Evolutionary conservation across 1,140 invertebrate species (phyloP), one percentile per base, ranked within the genome.

Genomic region (Eueides isabella): DNA sequence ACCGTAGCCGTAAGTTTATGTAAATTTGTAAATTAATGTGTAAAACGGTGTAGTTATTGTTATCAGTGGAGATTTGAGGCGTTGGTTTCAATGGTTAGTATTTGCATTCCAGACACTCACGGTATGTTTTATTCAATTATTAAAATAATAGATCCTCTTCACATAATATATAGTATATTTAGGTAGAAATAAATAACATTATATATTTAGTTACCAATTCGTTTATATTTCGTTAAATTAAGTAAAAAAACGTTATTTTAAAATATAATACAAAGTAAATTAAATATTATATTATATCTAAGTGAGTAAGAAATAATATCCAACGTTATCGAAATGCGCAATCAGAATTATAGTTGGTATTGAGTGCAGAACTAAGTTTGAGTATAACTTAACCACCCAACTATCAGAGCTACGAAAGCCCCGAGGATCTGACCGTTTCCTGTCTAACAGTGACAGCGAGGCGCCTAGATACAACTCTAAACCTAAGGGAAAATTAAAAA

Each of bases 21-120:
- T 85, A 88, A 90, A 91, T 88, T 85, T 86, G 87, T 84, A 84
- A 86, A 89, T 89, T 84, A 84, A 85, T 81, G 76, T 55, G 48
- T 55, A 55, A 55, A 55, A 55, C 48, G 72, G 80, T 72, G 76
- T 80, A 76, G 79, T 85, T 84, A 85, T 81, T 80, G 80, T 78
- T 83, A 72, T 75, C 72, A 69, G 75, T 68, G 72, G 77, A 69
- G 72, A 74, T 71, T 77, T 76, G 69, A 63, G 48, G 74, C 73
- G 77, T 83, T 80, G 83, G 82, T 84, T 85, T 83, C 72, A 78
- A 68, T 74, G 72, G 79, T 82, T 78, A 79, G 72, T 74, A 77
- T 83, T 85, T 55, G 23, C 48, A 55, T 26, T 55, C 6, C 11
- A 12, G 48, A 55, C 12, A 1, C 19, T 26, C 11, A 9, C 2